Conservation (phyloP, 2,797 vertebrate species). For the Gallirallus australis region DNA sequence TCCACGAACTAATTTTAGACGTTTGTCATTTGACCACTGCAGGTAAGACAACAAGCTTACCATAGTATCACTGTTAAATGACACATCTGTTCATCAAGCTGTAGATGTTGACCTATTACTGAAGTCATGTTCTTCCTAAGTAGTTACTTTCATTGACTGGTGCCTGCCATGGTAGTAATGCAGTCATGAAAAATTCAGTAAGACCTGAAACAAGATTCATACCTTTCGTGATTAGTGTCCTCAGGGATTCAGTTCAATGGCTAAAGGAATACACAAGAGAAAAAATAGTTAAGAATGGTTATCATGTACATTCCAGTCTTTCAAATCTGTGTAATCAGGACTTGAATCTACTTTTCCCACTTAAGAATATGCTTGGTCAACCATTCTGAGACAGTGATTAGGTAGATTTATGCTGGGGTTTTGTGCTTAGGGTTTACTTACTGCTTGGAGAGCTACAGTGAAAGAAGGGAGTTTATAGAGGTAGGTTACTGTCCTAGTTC, state of each 20-base stretch:
- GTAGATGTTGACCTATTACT: neutral
- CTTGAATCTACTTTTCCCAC: neutral
- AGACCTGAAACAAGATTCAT: neutral
- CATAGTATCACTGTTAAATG: accelerated
- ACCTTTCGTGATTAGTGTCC: neutral
- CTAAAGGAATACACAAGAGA: neutral
- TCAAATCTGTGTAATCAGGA: neutral
- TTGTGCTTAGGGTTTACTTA: neutral
- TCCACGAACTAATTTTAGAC: constrained; percentile 89
- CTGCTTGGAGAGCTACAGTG: neutral
- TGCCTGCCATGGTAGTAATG: neutral
- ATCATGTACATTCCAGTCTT: accelerated
- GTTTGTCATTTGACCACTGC: constrained; percentile 97
- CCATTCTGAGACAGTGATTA: neutral
- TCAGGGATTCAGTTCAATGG: neutral
- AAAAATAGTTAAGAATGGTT: neutral
- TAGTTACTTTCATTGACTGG: neutral
- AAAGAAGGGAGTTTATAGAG: neutral
- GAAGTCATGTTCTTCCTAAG: neutral
- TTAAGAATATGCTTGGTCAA: neutral
- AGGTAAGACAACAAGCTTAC: constrained; percentile 80
- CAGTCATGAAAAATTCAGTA: neutral
- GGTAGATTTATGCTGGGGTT: neutral
- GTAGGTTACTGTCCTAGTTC: neutral
- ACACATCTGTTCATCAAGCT: no score